Evolutionary conservation across 2,888 invertebrate genomes (phyloP).

Genomic region (Unio delphinus): DNA sequence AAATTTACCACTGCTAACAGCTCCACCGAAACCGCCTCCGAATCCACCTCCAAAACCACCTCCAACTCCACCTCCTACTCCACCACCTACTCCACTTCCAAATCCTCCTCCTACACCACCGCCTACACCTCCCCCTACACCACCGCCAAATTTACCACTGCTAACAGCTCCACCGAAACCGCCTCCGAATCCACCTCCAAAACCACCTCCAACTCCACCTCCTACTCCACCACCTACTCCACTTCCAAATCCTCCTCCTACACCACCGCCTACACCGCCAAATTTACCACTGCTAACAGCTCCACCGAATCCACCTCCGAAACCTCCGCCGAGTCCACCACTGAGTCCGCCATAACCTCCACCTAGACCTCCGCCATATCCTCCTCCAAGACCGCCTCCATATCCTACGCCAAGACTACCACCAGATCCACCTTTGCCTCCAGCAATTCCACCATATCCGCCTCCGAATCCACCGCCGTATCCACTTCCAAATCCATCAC

Average conservation of each 20-base stretch:
- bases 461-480: slow-evolving; percentile 6
- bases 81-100: not conserved
- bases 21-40: not conserved
- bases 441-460: not conserved
- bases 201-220: not conserved
- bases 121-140: not conserved
- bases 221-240: slow-evolving; percentile 2
- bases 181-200: not conserved
- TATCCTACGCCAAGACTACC: not conserved
- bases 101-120: not conserved
- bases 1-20: not conserved
- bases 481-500: not conserved
- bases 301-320: not conserved
- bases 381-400: not conserved
- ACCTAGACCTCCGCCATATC: too few species aligned
- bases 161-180: slow-evolving; percentile 4
- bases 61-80: slow-evolving; percentile 1
- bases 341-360: not conserved
- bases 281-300: slow-evolving; percentile 1
- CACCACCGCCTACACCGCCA: slow-evolving; percentile 3
- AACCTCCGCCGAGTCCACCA: not conserved
- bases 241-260: not conserved
- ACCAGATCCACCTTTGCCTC: too few species aligned
- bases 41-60: not conserved
- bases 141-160: slow-evolving; percentile 2